phyloP scores from a whole-genome alignment of 2,888 invertebrate species.

The Lepeophtheirus nordmannii region DNA sequence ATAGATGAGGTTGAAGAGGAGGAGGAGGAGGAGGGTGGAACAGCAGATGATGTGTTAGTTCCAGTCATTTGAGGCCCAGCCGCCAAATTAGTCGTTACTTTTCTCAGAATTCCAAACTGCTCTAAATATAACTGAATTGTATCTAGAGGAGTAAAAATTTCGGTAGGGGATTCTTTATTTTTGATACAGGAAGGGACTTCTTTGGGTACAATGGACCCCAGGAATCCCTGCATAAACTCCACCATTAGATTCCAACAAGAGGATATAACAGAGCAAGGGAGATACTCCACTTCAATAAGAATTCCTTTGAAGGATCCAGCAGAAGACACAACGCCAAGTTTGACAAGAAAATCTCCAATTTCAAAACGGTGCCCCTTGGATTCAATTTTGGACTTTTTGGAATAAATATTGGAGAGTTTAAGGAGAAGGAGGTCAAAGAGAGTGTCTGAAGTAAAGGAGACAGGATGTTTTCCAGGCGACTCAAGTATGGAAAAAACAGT shows the following conservation, averaged over 20 bases:
- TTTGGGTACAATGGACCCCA: slow-evolving; percentile 53
- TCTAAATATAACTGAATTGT: slow-evolving; percentile 86
- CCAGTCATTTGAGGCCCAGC: not conserved
- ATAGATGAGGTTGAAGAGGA: not conserved
- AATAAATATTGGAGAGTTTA: slow-evolving; percentile 70
- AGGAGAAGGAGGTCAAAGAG: slow-evolving; percentile 77
- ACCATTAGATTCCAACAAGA: slow-evolving; percentile 80
- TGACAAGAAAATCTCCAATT: slow-evolving; percentile 73
- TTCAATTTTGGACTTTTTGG: slow-evolving; percentile 67
- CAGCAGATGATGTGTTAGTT: not conserved
- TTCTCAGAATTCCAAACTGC: slow-evolving; percentile 75
- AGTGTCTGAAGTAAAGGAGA: slow-evolving; percentile 73
- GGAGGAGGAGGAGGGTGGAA: not conserved
- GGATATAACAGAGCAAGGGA: slow-evolving; percentile 69
- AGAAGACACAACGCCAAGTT: slow-evolving; percentile 79
- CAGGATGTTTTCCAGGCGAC: slow-evolving; percentile 39
- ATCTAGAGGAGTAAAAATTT: slow-evolving; percentile 73
- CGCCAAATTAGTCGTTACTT: slow-evolving; percentile 39
- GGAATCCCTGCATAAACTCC: slow-evolving; percentile 76
- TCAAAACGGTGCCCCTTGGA: slow-evolving; percentile 54
- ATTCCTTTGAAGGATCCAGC: slow-evolving; percentile 85
- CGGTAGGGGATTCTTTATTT: slow-evolving; percentile 35
- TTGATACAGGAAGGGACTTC: slow-evolving; percentile 29
- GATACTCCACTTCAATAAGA: slow-evolving; percentile 80
- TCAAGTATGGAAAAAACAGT: slow-evolving; percentile 82